Base-by-base conservation (phyloP, 2,113 vertebrate genomes). In the Notarius quadriscutis region DNA sequence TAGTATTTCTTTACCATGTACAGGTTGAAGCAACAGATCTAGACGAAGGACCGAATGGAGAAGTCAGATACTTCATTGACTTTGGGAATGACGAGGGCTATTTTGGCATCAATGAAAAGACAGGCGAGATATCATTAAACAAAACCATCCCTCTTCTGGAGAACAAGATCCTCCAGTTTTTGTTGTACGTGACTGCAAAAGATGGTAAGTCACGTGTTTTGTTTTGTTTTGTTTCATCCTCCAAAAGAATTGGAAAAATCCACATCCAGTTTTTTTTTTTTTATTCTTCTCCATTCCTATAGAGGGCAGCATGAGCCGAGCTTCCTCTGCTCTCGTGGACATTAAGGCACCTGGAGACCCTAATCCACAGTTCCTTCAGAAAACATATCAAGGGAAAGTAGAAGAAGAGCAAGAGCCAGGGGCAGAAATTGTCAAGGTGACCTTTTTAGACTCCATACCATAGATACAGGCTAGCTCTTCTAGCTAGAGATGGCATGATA, bases 21-120 rank as follows among this genome's bases (percentile, higher is more conserved):
- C 71, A 96, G 96, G 94, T 96, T 41, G 63, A 89, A 71, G 96
- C 96, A 81, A 79, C 2, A 87, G 96, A 96, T 90, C 93, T 78
- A 0, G 96, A 96, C 88, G 92, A 89, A 4, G 95, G 90, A n/a
- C 11, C 48, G 67, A 96, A 96, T n/a, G 94, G 94, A 22, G 58
- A 92, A 71, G 93, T 96, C 88, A 93, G 79, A 57, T 96, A 95
- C 86, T 87, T 60, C 50, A 94, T 96, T 84, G 89, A 91, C 30
- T 94, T 92, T 74, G 96, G 95, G 82, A 95, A 96, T 88, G 90
- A 93, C 17, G 91, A 93, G 0, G 95, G 50, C n/a, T 91, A 93
- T 91, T 96, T 96, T 90, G 85, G 86, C 83, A 67, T 96, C 0
- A 3, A 94, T 83, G 83, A 88, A 72, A 79, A 87, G 83, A 93